Base-by-base conservation (phyloP, 2,113 vertebrate genomes). In the Platichthys flesus region DNA sequence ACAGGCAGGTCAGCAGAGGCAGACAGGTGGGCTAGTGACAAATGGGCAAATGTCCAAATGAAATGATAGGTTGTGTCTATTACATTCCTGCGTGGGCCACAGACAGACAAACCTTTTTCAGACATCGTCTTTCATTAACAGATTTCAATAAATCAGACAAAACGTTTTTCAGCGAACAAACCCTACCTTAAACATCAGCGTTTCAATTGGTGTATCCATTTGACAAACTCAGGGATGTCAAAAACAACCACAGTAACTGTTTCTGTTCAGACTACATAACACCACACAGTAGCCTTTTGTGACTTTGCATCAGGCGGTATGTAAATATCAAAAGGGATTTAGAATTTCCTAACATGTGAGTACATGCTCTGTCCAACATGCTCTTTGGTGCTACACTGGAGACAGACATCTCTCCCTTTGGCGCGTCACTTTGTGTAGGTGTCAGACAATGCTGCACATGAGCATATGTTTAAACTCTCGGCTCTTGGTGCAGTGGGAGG, bases 401-500 rank as follows among this genome's bases (percentile, higher is more conserved):
- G 88, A 92, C 88, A 86, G 90, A 90, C 90, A 89, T 79, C 79
- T 87, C 81, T 82, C 81, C 63, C 60, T 85, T 82, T 13, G 5
- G 59, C 23, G 45, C 37, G 45, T 81, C 79, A 65, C 80, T 88
- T 79, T 83, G 74, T 84, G 59, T 52, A 68, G 87, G 86, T 85
- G 75, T 88, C 85, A 85, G 62, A 91, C 84, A 90, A 82, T 63
- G 72, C 79, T 73, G 67, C 85, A 86, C 83, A 83, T 78, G 76
- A 81, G 85, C 83, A 59, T 86, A 83, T 87, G 81, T 86, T 90
- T 82, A 81, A 82, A 83, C 72, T 85, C 81, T 79, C 80, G 78
- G 84, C 88, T 90, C 72, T 56, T 18, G 13, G 52, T 58, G 72
- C 61, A 60, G 86, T 76, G 71, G 81, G 83, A 83, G 79, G 82